Evolutionary conservation across 2,113 vertebrate genomes (phyloP).

Genomic region (Neotoma lepida): DNA sequence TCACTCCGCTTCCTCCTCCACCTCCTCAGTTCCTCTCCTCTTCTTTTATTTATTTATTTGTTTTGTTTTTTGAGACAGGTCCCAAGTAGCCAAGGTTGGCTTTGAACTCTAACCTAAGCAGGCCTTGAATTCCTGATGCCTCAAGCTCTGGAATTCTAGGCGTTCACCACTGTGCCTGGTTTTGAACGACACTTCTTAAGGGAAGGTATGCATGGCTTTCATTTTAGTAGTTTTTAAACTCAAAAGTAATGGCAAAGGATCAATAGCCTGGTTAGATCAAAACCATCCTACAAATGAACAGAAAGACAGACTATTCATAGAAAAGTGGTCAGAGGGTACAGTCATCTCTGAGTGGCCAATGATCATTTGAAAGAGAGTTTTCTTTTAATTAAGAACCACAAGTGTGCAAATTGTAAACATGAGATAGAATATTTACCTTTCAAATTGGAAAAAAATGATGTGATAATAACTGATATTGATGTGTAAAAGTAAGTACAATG

Average conservation of each 20-base stretch:
- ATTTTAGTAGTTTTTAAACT: slow-evolving; percentile 13
- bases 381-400: slow-evolving; percentile 49
- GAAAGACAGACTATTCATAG: background rate
- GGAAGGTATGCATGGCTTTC: slow-evolving; percentile 29
- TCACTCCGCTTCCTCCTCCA: background rate
- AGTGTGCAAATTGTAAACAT: background rate
- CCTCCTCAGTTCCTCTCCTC: background rate
- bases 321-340: background rate
- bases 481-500: slow-evolving; percentile 1
- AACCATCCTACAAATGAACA: slow-evolving; percentile 39
- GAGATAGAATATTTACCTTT: background rate
- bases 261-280: background rate
- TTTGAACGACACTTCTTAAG: background rate
- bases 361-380: background rate
- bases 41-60: background rate
- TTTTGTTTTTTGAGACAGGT: background rate
- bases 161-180: too few species aligned
- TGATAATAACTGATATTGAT: background rate
- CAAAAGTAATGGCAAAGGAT: slow-evolving; percentile 32
- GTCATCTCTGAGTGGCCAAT: slow-evolving; percentile 15
- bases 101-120: background rate
- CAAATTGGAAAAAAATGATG: background rate
- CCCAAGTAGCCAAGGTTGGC: background rate
- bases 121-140: background rate
- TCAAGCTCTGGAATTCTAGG: background rate